These are phyloP conservation scores for Mixornis gularis DNA, from an alignment of 2,113 vertebrate species.

Conservation along the genomic window DNA sequence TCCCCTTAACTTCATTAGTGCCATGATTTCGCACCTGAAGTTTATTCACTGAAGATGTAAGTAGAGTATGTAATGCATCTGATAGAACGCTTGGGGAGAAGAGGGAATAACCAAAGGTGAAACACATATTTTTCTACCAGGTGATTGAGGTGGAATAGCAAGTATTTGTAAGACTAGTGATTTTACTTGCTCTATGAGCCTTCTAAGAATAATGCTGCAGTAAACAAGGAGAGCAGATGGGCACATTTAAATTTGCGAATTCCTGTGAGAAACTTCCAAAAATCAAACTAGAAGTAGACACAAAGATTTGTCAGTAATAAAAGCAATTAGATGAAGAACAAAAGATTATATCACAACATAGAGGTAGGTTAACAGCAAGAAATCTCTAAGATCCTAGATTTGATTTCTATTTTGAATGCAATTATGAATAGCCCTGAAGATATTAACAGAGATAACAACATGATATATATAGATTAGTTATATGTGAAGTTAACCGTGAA, in stretches of 20 bases:
- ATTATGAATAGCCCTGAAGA: neutral
- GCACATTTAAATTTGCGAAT: neutral
- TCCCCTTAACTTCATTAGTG: neutral
- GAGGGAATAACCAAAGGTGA: neutral
- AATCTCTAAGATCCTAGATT: neutral
- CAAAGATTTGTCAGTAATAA: neutral
- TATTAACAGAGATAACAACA: neutral
- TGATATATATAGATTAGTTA: neutral
- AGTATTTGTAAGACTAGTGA: neutral
- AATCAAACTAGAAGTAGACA: neutral
- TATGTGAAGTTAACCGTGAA: neutral
- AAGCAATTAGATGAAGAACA: neutral
- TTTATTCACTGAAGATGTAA: neutral
- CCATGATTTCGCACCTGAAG: neutral
- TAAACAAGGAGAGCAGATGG: neutral
- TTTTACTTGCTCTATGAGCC: neutral
- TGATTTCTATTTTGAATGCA: neutral
- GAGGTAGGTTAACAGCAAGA: neutral
- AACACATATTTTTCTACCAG: neutral
- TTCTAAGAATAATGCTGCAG: neutral
- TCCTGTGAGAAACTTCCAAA: neutral
- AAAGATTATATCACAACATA: neutral
- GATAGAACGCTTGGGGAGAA: neutral
- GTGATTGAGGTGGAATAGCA: neutral
- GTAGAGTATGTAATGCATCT: neutral